Evolutionary conservation across 1,140 invertebrate species (phyloP).

Genomic region (Rhizoglyphus robini): DNA sequence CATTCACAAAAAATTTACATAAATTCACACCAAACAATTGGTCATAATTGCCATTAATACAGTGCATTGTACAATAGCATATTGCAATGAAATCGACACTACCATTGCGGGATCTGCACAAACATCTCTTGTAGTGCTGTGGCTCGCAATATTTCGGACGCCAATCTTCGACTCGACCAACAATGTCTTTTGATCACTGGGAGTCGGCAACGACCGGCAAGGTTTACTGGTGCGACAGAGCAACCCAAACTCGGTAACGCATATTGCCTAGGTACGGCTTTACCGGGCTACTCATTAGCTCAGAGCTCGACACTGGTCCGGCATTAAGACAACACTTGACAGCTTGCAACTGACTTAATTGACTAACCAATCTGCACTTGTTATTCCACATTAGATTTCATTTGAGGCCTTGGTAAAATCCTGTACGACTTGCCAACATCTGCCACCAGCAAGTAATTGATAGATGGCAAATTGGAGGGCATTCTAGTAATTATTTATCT

Average conservation of each 20-base stretch:
- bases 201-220: conserved; percentile 55
- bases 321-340: too few relatives aligned
- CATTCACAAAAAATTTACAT: too few relatives aligned
- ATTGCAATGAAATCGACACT: too few relatives aligned
- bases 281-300: too few relatives aligned
- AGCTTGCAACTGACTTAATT: too few relatives aligned
- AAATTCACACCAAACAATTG: too few relatives aligned
- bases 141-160: conserved; percentile 75
- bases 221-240: conserved; percentile 19
- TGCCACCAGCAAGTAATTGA: conserved; percentile 55
- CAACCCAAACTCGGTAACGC: neutral
- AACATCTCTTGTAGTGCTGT: conserved; percentile 68
- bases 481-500: conserved; percentile 66
- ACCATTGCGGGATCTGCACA: conserved; percentile 43
- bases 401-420: conserved; percentile 32
- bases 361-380: too few relatives aligned
- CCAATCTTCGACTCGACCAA: conserved; percentile 53
- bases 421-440: conserved; percentile 43
- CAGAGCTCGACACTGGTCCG: too few relatives aligned
- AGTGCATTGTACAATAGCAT: too few relatives aligned
- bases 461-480: conserved; percentile 58
- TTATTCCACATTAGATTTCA: conserved; percentile 32
- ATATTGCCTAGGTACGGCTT: too few relatives aligned
- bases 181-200: conserved; percentile 54
- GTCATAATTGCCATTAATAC: too few relatives aligned